phyloP scores from a whole-genome alignment of 2,113 vertebrate species.

The Marcusenius ussheri region DNA sequence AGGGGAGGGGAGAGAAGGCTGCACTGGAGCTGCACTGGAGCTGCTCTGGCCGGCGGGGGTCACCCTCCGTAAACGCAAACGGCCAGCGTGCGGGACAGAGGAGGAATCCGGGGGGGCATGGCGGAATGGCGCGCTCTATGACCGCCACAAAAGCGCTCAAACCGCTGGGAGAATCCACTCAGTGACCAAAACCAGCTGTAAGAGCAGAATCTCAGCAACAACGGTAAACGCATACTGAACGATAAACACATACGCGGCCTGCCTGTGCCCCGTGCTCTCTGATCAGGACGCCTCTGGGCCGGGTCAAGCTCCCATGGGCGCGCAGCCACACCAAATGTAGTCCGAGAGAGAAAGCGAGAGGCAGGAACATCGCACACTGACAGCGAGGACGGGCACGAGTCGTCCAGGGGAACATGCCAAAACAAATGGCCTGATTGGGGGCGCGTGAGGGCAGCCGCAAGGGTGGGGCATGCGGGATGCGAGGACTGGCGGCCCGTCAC shows the following conservation, averaged over 20 bases:
- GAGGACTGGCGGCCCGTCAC: conserved; percentile 50
- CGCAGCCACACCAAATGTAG: neutral
- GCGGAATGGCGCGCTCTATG: neutral
- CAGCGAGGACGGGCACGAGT: conserved; percentile 24
- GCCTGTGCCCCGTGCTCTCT: neutral
- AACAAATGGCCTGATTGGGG: conserved; percentile 59
- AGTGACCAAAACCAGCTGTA: neutral
- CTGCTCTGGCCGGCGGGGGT: neutral
- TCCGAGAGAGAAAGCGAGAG: neutral
- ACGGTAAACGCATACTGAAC: neutral
- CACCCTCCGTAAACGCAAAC: neutral
- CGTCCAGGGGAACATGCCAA: conserved; percentile 39
- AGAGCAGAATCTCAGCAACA: neutral
- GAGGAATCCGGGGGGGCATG: neutral
- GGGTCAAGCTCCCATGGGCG: too few relatives aligned
- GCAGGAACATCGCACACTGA: neutral
- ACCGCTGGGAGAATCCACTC: neutral
- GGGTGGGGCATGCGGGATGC: conserved; percentile 50
- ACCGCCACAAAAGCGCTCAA: neutral
- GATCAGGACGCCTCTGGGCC: neutral
- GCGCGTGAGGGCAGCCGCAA: conserved; percentile 20
- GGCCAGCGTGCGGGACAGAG: neutral
- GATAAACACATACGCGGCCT: too few relatives aligned
- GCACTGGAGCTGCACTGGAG: neutral
- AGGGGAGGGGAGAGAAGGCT: too few relatives aligned